Evolutionary conservation across 1,140 invertebrate genomes (phyloP).

Genomic region (Rhizoglyphus robini): DNA sequence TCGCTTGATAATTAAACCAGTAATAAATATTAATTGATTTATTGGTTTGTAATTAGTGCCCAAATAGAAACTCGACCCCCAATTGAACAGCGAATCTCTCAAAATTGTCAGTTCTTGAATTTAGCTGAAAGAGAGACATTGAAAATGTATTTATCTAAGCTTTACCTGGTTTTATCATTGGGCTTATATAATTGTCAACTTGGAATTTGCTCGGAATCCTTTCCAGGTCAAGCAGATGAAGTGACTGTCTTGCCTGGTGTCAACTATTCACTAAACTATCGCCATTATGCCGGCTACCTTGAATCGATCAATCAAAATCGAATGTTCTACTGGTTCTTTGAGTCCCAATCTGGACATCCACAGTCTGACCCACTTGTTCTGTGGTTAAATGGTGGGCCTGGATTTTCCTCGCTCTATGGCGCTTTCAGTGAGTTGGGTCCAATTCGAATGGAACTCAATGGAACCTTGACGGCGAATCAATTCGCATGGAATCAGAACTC

Average conservation of each 20-base stretch:
- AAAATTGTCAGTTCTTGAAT: too few relatives aligned
- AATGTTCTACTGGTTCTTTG: slow-evolving; percentile 38
- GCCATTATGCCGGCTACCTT: slow-evolving; percentile 31
- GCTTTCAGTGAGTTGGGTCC: slow-evolving; percentile 42
- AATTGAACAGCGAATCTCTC: too few relatives aligned
- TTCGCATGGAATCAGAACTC: slow-evolving; percentile 48
- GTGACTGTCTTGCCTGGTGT: slow-evolving; percentile 27
- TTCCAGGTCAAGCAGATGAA: background rate
- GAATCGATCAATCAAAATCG: slow-evolving; percentile 25
- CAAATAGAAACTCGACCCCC: too few relatives aligned
- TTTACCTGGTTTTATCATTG: too few relatives aligned
- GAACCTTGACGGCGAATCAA: slow-evolving; percentile 28
- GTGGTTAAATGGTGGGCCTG: slow-evolving; percentile 46
- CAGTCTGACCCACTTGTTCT: slow-evolving; percentile 38
- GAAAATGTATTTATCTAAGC: too few relatives aligned
- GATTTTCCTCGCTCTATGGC: slow-evolving; percentile 40
- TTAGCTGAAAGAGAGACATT: too few relatives aligned
- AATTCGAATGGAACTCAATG: slow-evolving; percentile 31
- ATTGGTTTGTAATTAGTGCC: too few relatives aligned
- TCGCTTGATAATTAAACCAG: too few relatives aligned
- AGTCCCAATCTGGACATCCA: slow-evolving; percentile 35
- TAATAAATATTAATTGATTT: too few relatives aligned
- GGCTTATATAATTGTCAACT: too few relatives aligned
- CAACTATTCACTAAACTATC: slow-evolving; percentile 23
- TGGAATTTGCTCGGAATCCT: too few relatives aligned